These are phyloP conservation scores for Apamea monoglypha DNA, from an alignment of 2,888 invertebrate genomes.

Conservation along the genomic window DNA sequence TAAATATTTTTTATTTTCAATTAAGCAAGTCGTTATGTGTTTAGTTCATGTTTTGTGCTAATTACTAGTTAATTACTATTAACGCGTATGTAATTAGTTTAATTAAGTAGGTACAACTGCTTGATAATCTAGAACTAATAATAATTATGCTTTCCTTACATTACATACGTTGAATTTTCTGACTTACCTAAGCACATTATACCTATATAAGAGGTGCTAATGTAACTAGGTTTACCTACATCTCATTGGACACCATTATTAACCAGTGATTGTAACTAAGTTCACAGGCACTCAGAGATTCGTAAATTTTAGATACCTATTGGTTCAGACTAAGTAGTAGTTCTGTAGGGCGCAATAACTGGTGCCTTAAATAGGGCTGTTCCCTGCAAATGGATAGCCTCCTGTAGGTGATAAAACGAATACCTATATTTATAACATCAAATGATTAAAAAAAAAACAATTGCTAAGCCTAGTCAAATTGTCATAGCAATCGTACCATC, in stretches of 20 bases:
- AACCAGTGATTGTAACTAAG: background rate
- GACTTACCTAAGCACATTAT: background rate
- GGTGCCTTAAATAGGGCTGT: background rate
- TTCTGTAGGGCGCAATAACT: background rate
- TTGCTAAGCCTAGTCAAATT: background rate
- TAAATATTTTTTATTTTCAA: background rate
- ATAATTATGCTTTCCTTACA: background rate
- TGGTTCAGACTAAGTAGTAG: background rate
- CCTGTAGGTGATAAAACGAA: background rate
- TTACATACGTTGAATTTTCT: background rate
- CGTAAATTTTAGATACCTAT: background rate
- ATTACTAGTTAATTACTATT: background rate
- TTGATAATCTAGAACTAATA: constrained; percentile 10
- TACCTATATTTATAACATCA: too few species aligned
- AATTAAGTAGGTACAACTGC: background rate
- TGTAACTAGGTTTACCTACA: background rate
- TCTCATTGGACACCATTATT: background rate
- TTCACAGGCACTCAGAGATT: background rate
- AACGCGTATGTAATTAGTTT: background rate
- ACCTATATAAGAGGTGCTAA: too few species aligned
- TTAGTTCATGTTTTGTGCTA: background rate
- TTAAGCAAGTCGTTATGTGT: background rate
- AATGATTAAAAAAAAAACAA: background rate
- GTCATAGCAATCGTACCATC: constrained; percentile 5
- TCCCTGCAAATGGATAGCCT: too few species aligned